Evolutionary conservation across 1,140 invertebrate species (phyloP).

Genomic region (Solenopsis invicta): DNA sequence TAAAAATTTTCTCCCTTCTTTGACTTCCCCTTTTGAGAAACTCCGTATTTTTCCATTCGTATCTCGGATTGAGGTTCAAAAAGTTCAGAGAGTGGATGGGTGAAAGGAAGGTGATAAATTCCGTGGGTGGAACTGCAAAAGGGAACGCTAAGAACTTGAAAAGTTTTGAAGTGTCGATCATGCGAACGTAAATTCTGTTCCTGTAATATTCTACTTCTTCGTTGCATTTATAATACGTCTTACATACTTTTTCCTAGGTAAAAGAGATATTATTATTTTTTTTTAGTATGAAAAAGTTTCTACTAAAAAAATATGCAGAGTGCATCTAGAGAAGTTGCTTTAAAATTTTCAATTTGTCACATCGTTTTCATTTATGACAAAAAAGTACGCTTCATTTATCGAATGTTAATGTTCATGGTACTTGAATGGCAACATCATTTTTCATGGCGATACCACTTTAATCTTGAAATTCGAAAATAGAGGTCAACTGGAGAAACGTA

Average conservation of each 20-base stretch:
- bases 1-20: not conserved
- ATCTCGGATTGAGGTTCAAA: conserved; percentile 12
- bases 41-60: conserved; percentile 30
- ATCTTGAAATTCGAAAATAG: not conserved
- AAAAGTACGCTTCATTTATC: not conserved
- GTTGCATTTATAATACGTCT: conserved; percentile 10
- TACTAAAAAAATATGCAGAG: not conserved
- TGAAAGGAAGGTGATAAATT: conserved; percentile 50
- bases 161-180: conserved; percentile 35
- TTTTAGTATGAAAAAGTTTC: not conserved
- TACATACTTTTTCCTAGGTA: not conserved
- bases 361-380: not conserved
- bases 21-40: not conserved
- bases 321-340: not conserved
- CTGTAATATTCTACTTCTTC: conserved; percentile 10
- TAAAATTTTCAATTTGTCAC: not conserved
- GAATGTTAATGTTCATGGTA: not conserved
- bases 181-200: conserved; percentile 39
- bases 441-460: not conserved
- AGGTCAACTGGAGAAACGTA: not conserved
- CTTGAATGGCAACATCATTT: not conserved
- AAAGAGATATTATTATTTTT: not conserved
- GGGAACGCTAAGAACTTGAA: not conserved
- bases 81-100: not conserved
- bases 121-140: conserved; percentile 10